Percentiles rank a stretch among this genome's conserved stretches.
Evolutionary conservation across 2,888 invertebrate species (phyloP).

Genomic region (Urechis unicinctus): DNA sequence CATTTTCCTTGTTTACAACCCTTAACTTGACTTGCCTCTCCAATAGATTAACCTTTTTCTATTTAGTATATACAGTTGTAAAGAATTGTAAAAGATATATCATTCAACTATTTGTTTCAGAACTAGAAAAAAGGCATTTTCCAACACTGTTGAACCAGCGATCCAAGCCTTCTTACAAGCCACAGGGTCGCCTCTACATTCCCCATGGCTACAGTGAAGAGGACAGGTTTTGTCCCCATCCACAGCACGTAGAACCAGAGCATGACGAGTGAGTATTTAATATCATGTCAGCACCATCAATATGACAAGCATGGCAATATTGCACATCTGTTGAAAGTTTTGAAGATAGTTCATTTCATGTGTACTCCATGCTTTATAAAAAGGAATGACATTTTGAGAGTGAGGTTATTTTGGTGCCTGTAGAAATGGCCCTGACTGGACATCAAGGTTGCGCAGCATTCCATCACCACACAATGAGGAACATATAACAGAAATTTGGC

Average conservation of each 20-base stretch:
- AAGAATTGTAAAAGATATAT: too few species aligned
- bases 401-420: neutral
- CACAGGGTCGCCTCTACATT: conserved; percentile 31
- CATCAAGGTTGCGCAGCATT: conserved; percentile 1
- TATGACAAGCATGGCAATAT: too few species aligned
- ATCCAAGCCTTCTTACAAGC: conserved; percentile 16
- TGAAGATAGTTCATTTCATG: too few species aligned
- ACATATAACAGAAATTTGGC: neutral
- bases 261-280: conserved; percentile 32
- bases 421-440: conserved; percentile 11
- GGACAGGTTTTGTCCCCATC: conserved; percentile 38
- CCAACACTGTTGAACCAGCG: conserved; percentile 27
- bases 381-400: too few species aligned
- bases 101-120: conserved; percentile 21
- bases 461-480: conserved; percentile 1
- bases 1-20: too few species aligned
- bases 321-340: too few species aligned
- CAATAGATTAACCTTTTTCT: too few species aligned
- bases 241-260: conserved; percentile 26
- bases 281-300: too few species aligned
- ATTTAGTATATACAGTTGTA: too few species aligned
- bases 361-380: too few species aligned
- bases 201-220: conserved; percentile 35
- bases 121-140: conserved; percentile 35
- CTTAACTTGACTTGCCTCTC: too few species aligned